Evolutionary conservation across 2,797 vertebrate species (phyloP).

Genomic region (Anguilla anguilla): DNA sequence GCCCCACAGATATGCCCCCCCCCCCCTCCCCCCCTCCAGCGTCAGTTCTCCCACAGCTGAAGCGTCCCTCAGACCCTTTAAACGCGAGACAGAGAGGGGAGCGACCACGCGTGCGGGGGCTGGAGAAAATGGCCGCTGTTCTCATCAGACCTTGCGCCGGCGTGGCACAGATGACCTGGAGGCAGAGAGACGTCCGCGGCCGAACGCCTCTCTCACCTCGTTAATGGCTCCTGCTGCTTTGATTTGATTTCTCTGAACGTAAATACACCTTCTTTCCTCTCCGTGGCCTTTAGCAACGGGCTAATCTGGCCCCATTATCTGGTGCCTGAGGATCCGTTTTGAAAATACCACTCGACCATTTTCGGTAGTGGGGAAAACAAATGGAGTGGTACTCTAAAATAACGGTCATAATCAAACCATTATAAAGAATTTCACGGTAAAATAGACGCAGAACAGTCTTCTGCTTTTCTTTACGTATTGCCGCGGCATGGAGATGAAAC

Average conservation of each 20-base stretch:
- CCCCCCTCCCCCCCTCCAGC: neutral
- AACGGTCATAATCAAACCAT: neutral
- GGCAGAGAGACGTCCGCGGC: conserved; percentile 13
- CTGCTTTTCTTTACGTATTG: neutral
- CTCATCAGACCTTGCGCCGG: conserved; percentile 40
- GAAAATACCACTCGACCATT: neutral
- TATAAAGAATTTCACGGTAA: neutral
- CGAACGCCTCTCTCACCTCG: conserved; percentile 28
- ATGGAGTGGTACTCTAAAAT: neutral
- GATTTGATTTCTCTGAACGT: neutral
- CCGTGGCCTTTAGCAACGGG: neutral
- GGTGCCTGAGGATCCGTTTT: neutral
- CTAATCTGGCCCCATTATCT: neutral
- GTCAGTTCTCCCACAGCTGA: conserved; percentile 8
- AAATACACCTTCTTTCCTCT: neutral
- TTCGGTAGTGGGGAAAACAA: neutral
- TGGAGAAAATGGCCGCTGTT: conserved; percentile 41
- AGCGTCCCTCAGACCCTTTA: neutral
- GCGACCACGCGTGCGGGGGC: neutral
- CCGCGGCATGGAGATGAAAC: neutral
- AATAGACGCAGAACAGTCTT: neutral
- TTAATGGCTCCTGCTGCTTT: neutral
- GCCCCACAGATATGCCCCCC: neutral
- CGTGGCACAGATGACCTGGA: conserved; percentile 23
- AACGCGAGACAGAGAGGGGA: neutral